phyloP scores from a whole-genome alignment of 2,888 invertebrate genomes.

The Monoplex corrugatus region DNA sequence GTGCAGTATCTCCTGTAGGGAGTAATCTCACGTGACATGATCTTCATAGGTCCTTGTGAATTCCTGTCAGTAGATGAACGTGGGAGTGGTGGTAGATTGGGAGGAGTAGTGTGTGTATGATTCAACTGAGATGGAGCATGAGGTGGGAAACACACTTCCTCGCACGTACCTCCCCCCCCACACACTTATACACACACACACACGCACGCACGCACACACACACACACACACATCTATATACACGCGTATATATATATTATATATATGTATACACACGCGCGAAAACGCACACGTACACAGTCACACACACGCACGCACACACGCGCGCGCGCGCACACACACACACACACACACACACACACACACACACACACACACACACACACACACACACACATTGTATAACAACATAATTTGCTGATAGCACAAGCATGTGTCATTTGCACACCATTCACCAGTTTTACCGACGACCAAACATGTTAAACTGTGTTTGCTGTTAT shows the following conservation, averaged over 20 bases:
- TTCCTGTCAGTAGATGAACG: no score
- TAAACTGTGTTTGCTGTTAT: no score
- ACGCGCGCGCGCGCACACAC: background rate
- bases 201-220: background rate
- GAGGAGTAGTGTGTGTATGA: no score
- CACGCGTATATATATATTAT: background rate
- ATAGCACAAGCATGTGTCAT: no score
- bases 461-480: no score
- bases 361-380: background rate
- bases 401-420: no score
- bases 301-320: background rate
- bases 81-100: no score
- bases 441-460: no score
- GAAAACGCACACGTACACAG: background rate
- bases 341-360: background rate
- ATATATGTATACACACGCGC: background rate
- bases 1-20: no score
- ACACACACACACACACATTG: background rate
- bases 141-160: background rate
- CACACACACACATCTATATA: background rate
- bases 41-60: no score
- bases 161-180: background rate
- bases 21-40: no score
- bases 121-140: no score
- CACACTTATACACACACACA: constrained; percentile 7